Evolutionary conservation across 2,797 vertebrate genomes (phyloP), one percentile per base, ranked within the genome.

Genomic region (Diplodus puntazzo): DNA sequence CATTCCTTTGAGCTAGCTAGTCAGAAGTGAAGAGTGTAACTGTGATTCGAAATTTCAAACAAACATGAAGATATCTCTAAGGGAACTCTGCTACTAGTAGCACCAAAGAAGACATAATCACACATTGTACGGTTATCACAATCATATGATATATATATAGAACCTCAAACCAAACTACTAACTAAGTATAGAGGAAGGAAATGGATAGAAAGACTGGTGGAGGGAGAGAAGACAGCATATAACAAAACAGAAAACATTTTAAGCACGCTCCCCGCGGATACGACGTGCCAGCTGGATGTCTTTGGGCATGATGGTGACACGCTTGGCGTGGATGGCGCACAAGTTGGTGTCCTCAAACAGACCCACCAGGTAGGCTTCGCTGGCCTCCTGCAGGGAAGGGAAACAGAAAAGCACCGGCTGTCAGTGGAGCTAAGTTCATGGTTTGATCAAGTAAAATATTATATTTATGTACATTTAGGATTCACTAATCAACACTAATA

Each of bases 221-320:
- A 54, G 66, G 81, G 69, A 69, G 2, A 88, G 62, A 89, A 69
- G 75, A 92, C 53, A 86, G 75, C 30, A 57, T 73, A 70, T 84
- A 83, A 87, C 75, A 77, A 79, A 78, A 64, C 60, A 78, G 30
- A 65, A 82, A 82, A 79, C 9, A 50, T 77, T 88, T 93, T 92
- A 97, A 58, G 96, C 96, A 0, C 96, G 95, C 69, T 97, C 96
- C 23, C 96, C 96, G 1, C 96, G 96, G 84, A 97, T 97, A 63
- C 96, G 96, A 0, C 96, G 95, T 0, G 96, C 96, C 94, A 97
- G 93, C 94, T 97, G 96, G 93, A 96, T 97, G 94, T 97, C 97
- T 92, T 97, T 96, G 75, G 96, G 96, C 96, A 97, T 97, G 89
- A 96, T 97, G 77, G 96, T 96, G 87, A 96, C 96, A 53, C 97